These are phyloP conservation scores for Hoplias malabaricus DNA, from an alignment of 2,113 vertebrate genomes.

Conservation along the genomic window DNA sequence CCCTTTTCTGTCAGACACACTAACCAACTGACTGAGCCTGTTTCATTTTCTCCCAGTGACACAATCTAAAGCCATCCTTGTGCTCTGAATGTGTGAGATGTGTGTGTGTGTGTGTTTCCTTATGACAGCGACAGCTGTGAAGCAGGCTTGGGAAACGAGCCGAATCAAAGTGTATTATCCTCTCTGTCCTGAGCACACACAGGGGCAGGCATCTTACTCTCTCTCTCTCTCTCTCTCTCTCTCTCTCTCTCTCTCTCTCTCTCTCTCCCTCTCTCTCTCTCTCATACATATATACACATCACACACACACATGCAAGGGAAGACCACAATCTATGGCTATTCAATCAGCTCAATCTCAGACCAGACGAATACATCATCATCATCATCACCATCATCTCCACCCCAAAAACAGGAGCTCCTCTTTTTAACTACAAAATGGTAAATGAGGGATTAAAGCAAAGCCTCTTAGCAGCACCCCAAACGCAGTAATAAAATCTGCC, in stretches of 20 bases:
- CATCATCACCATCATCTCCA: not conserved
- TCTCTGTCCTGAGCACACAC: slow-evolving; percentile 21
- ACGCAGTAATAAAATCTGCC: not conserved
- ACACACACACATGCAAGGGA: not conserved
- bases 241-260: not conserved
- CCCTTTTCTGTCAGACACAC: slow-evolving; percentile 17
- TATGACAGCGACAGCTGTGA: slow-evolving; percentile 41
- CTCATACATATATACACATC: not conserved
- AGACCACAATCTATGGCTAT: not conserved
- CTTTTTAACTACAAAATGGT: slow-evolving; percentile 20
- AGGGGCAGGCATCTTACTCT: not conserved
- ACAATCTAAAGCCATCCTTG: slow-evolving; percentile 17
- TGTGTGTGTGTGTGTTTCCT: slow-evolving; percentile 14
- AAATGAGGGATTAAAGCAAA: slow-evolving; percentile 44
- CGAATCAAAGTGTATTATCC: slow-evolving; percentile 55
- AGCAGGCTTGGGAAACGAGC: slow-evolving; percentile 38
- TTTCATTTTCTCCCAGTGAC: slow-evolving; percentile 27
- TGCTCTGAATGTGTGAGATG: not conserved
- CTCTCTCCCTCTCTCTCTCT: not conserved
- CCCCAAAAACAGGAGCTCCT: slow-evolving; percentile 3
- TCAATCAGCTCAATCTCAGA: slow-evolving; percentile 6
- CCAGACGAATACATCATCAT: not conserved
- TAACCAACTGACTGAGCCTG: slow-evolving; percentile 2
- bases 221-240: not conserved
- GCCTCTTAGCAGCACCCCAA: slow-evolving; percentile 38